Percentiles rank a stretch among this genome's conserved stretches.
Evolutionary conservation across 2,113 vertebrate species (phyloP).

Genomic region (Geococcyx californianus): DNA sequence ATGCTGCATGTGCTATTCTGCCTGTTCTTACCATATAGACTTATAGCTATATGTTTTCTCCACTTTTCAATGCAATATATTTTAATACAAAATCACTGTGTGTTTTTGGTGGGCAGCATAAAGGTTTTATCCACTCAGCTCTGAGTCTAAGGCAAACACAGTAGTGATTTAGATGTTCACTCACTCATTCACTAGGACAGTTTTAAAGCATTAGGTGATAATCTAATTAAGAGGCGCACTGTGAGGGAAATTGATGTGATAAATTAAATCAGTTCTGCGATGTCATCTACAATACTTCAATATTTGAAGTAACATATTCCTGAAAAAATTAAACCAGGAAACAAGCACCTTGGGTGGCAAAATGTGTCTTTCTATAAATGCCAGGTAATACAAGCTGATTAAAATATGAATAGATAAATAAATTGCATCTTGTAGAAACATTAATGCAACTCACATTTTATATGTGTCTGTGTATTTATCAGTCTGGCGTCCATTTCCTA

Average conservation of each 20-base stretch:
- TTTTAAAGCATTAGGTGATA: conserved; percentile 52
- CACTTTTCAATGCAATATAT: background rate
- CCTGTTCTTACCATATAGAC: background rate
- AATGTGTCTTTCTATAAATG: background rate
- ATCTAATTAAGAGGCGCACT: conserved; percentile 6
- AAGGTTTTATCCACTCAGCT: conserved; percentile 15
- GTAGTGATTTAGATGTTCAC: conserved; percentile 45
- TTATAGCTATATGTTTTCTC: background rate
- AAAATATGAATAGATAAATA: background rate
- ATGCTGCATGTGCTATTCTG: background rate
- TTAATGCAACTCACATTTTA: background rate
- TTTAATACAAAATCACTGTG: conserved; percentile 32
- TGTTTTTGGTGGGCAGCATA: conserved; percentile 3
- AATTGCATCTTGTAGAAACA: background rate
- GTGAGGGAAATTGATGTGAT: conserved; percentile 27
- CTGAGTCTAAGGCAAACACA: background rate
- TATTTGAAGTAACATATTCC: background rate
- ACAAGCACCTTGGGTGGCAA: background rate
- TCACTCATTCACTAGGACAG: conserved; percentile 21
- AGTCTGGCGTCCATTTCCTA: background rate
- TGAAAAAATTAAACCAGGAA: background rate
- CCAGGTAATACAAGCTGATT: background rate
- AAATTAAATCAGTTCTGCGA: conserved; percentile 13
- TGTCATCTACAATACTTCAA: background rate
- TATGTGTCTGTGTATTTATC: background rate